These are phyloP conservation scores for Diglossa brunneiventris DNA, from an alignment of 2,113 vertebrate genomes.

Conservation along the genomic window DNA sequence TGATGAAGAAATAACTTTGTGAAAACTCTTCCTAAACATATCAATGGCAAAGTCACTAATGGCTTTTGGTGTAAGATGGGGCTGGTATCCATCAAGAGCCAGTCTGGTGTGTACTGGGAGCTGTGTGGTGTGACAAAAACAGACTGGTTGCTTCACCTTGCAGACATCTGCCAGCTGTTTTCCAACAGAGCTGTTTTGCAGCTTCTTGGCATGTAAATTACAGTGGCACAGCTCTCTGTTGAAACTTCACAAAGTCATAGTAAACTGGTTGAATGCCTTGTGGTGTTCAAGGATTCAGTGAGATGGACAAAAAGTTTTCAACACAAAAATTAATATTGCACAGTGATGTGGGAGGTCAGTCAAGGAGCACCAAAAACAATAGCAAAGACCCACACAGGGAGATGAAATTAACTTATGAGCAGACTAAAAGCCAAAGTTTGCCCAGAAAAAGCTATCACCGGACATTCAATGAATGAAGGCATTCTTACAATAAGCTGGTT, in stretches of 20 bases:
- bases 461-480: neutral
- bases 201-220: neutral
- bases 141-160: constrained; percentile 10
- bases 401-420: neutral
- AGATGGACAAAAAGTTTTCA: neutral
- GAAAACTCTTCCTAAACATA: too few species aligned
- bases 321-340: neutral
- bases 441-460: neutral
- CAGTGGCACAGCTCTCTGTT: neutral
- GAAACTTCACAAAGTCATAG: neutral
- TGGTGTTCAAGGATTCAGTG: neutral
- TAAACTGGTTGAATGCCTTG: neutral
- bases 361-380: neutral
- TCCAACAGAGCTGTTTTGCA: neutral
- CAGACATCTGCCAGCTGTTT: neutral
- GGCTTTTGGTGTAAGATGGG: neutral
- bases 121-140: neutral
- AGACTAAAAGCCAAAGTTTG: neutral
- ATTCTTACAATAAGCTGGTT: neutral
- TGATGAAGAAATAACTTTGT: neutral
- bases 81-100: neutral
- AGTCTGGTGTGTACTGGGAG: neutral
- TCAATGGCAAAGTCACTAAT: neutral
- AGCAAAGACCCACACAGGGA: neutral
- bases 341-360: neutral